Conservation (phyloP, 2,113 vertebrate species). For the Recurvirostra avosetta region DNA sequence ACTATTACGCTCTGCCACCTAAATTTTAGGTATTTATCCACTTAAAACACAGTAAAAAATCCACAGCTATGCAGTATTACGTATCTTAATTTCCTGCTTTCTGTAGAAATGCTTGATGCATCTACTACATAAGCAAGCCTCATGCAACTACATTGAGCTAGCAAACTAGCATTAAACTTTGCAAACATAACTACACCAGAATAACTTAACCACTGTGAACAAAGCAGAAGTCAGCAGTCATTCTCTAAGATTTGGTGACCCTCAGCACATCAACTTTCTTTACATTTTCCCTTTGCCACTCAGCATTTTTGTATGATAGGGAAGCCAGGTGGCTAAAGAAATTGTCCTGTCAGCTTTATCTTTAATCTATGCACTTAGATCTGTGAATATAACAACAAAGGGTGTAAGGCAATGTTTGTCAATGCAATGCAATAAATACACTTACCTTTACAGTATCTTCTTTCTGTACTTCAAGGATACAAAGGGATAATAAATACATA, state of each 20-base stretch:
- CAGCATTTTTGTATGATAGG: conserved; percentile 42
- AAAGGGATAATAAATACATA: conserved; percentile 50
- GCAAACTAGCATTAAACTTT: conserved; percentile 65
- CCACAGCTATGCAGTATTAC: not conserved
- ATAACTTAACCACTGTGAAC: conserved; percentile 62
- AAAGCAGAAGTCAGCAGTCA: conserved; percentile 71
- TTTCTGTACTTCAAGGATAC: conserved; percentile 33
- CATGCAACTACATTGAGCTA: not conserved
- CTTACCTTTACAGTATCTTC: conserved; percentile 68
- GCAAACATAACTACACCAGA: conserved; percentile 54
- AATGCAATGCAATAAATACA: conserved; percentile 72
- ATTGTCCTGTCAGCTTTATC: conserved; percentile 72
- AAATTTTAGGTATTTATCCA: conserved; percentile 1
- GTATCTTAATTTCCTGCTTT: not conserved
- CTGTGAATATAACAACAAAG: conserved; percentile 65
- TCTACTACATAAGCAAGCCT: conserved; percentile 19
- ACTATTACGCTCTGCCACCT: not conserved
- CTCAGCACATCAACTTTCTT: conserved; percentile 69
- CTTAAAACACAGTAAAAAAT: not conserved
- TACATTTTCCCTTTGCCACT: conserved; percentile 44
- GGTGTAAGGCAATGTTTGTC: conserved; percentile 67
- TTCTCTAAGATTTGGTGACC: conserved; percentile 38
- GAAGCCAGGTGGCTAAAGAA: conserved; percentile 63
- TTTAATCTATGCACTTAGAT: conserved; percentile 73
- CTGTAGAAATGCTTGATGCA: not conserved